Percentiles rank a stretch among this genome's conserved stretches.
Evolutionary conservation across 2,888 invertebrate species (phyloP).

Genomic region (Lymantria dispar): DNA sequence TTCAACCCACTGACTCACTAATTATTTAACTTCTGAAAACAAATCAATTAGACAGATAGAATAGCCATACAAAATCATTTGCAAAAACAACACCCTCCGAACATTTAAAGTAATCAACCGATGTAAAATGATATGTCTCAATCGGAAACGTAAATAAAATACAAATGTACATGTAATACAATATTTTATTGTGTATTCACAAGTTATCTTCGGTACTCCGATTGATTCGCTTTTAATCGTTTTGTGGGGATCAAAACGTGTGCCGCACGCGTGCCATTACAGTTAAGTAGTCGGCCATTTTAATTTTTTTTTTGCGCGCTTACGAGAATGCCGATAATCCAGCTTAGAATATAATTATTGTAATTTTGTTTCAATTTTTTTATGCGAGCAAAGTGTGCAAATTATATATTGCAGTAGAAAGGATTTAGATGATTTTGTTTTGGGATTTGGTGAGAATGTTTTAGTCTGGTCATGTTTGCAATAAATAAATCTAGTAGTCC

Average conservation of each 20-base stretch:
- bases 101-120: conserved; percentile 37
- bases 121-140: conserved; percentile 68
- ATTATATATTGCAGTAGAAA: conserved; percentile 30
- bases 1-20: not conserved
- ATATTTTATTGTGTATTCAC: conserved; percentile 67
- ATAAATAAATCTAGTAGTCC: too few species aligned
- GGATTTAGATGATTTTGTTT: not conserved
- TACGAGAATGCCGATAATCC: conserved; percentile 27
- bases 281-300: conserved; percentile 52
- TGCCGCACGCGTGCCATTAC: conserved; percentile 65
- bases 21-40: not conserved
- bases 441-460: too few species aligned
- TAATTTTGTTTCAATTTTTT: conserved; percentile 49
- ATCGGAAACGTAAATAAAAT: conserved; percentile 77
- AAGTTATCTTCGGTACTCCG: conserved; percentile 56
- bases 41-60: not conserved
- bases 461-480: too few species aligned
- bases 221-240: conserved; percentile 66
- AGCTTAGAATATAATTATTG: conserved; percentile 52
- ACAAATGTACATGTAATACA: conserved; percentile 66
- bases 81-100: conserved; percentile 54
- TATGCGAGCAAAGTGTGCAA: conserved; percentile 34
- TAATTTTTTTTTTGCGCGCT: conserved; percentile 40
- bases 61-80: conserved; percentile 36
- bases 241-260: conserved; percentile 51